Base-by-base conservation (phyloP, 2,797 vertebrate species). In the Poecilia velifera region DNA sequence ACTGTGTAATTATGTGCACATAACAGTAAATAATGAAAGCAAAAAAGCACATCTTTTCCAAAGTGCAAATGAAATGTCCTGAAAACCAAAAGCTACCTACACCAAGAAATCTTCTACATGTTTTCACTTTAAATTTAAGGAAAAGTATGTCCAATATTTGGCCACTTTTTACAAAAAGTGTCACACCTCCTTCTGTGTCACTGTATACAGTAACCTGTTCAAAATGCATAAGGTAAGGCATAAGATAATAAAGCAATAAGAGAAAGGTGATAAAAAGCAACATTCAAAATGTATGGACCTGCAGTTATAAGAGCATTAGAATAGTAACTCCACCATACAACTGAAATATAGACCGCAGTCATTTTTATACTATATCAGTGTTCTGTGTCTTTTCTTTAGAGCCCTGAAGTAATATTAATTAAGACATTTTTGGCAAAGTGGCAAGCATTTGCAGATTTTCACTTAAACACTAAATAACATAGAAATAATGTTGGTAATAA, bases 1-100 rank as follows among this genome's bases (percentile, higher is more conserved):
- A 57, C 59, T 81, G 89, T 85, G 86, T 88, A 78, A 86, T 89
- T 88, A 91, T 94, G 93, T 94, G 93, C 92, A 92, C 89, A 74
- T 80, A 86, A 90, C 81, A 34, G 59, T 36, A 64, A 64, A 20
- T 64, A 64, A 89, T 87, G 87, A 79, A 79, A 84, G 74, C 64
- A 53, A 8, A 76, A 74, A 76, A 82, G 28, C 88, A 82, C 83
- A 87, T 88, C 78, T 76, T 84, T 92, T 84, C 83, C 84, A 93
- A 94, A 95, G 95, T 95, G 95, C 94, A 94, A 95, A 93, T 80
- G 34, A 90, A 71, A 80, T 86, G 64, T 82, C 86, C 59, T 90
- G 78, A 87, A 77, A 72, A 84, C 78, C 73, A 84, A 68, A 77
- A 76, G 74, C 22, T 34, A 72, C 73, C 39, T 36, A 74, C 34